These are phyloP conservation scores for Hyposoter didymator DNA, from an alignment of 2,888 invertebrate genomes.

Conservation along the genomic window DNA sequence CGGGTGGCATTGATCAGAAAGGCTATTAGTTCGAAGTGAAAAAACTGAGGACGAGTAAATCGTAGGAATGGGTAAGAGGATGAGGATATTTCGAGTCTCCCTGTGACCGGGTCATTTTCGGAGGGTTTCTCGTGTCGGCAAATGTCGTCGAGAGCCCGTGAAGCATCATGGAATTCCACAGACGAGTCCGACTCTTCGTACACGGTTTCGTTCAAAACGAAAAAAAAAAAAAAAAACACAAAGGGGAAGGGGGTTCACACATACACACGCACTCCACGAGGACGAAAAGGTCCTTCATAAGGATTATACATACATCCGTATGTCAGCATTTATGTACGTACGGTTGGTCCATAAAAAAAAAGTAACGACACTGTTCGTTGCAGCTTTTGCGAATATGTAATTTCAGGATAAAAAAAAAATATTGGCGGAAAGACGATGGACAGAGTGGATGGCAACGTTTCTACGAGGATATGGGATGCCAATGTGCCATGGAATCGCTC, in stretches of 20 bases:
- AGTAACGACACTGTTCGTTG: conserved; percentile 50
- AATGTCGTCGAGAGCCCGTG: conserved; percentile 41
- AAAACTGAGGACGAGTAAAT: background rate
- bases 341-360: conserved; percentile 15
- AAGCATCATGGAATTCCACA: conserved; percentile 71
- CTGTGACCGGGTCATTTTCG: conserved; percentile 55
- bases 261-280: conserved; percentile 18
- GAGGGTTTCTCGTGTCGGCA: conserved; percentile 62
- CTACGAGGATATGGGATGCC: conserved; percentile 73
- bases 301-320: conserved; percentile 27
- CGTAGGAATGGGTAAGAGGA: conserved; percentile 54
- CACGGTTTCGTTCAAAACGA: conserved; percentile 71
- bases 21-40: background rate
- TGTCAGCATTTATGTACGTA: conserved; percentile 39
- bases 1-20: background rate
- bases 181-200: conserved; percentile 38
- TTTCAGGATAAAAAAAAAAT: conserved; percentile 11
- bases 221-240: conserved; percentile 54
- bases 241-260: conserved; percentile 39
- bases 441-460: conserved; percentile 65
- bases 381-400: conserved; percentile 29
- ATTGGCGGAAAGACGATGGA: conserved; percentile 64
- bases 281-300: conserved; percentile 35
- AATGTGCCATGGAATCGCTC: conserved; percentile 78
- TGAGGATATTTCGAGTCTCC: conserved; percentile 57